Evolutionary conservation across 2,888 invertebrate species (phyloP).

Genomic region (Cerceris ruficornis): DNA sequence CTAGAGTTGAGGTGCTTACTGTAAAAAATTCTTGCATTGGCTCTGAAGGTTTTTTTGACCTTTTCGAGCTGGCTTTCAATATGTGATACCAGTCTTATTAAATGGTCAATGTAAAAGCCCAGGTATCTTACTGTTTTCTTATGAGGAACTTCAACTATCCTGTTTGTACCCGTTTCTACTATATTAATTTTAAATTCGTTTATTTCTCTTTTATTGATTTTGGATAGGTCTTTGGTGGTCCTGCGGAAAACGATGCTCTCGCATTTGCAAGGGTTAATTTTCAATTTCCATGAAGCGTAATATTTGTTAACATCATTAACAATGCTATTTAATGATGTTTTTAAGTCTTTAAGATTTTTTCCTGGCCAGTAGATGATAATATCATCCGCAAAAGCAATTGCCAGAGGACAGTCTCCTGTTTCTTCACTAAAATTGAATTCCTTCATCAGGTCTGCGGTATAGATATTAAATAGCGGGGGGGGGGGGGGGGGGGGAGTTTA

Average conservation of each 20-base stretch:
- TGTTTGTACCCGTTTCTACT: neutral
- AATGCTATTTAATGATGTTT: neutral
- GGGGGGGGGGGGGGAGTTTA: conserved; percentile 2
- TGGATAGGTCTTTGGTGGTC: neutral
- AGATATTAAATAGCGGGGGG: neutral
- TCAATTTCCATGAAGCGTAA: conserved; percentile 40
- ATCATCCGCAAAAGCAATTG: neutral
- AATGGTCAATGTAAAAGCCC: conserved; percentile 8
- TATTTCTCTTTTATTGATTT: neutral
- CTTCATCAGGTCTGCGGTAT: neutral
- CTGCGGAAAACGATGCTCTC: conserved; percentile 41
- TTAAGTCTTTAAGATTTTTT: neutral
- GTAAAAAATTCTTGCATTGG: neutral
- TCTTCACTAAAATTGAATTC: neutral
- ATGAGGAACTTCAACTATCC: neutral
- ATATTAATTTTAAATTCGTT: neutral
- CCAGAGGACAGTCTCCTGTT: too few relatives aligned
- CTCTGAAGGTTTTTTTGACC: neutral
- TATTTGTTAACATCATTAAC: conserved; percentile 34
- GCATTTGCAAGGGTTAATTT: conserved; percentile 41
- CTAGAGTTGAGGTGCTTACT: neutral
- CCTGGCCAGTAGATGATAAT: neutral
- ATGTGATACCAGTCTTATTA: neutral
- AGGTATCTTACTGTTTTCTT: conserved; percentile 8
- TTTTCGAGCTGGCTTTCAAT: conserved; percentile 6